phyloP scores from a whole-genome alignment of 2,888 invertebrate species.

The Morpho achilles region DNA sequence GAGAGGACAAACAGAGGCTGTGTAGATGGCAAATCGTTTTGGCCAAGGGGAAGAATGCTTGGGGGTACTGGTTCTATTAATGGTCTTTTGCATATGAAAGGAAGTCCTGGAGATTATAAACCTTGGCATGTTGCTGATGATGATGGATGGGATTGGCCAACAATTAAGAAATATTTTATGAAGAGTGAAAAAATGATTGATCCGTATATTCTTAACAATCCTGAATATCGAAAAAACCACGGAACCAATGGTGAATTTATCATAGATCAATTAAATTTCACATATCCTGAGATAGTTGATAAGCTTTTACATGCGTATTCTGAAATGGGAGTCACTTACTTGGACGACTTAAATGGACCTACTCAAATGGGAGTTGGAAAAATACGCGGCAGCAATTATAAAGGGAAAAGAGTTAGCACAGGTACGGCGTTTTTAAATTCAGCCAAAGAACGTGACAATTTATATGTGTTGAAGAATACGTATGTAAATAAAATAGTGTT shows the following conservation, averaged over 20 bases:
- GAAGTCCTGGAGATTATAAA: constrained; percentile 56
- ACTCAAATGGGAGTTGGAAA: constrained; percentile 77
- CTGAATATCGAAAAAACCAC: constrained; percentile 53
- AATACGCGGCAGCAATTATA: constrained; percentile 68
- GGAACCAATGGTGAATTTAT: constrained; percentile 72
- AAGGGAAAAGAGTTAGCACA: constrained; percentile 76
- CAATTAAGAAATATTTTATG: constrained; percentile 56
- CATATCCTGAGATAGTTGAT: constrained; percentile 51
- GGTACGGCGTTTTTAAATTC: constrained; percentile 70
- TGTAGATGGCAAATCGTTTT: constrained; percentile 47
- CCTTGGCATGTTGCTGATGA: constrained; percentile 51
- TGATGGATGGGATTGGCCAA: constrained; percentile 67
- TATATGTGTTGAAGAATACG: constrained; percentile 54
- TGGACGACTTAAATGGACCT: constrained; percentile 60
- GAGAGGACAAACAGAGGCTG: constrained; percentile 48
- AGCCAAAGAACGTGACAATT: constrained; percentile 48
- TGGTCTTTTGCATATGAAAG: constrained; percentile 61
- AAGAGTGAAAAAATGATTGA: constrained; percentile 65
- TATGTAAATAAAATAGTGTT: constrained; percentile 39
- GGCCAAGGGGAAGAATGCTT: constrained; percentile 63
- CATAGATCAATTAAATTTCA: constrained; percentile 69
- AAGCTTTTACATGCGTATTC: constrained; percentile 58
- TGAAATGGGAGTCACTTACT: constrained; percentile 69
- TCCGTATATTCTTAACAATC: constrained; percentile 56
- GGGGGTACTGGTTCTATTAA: constrained; percentile 71